These are phyloP conservation scores for Labeo rohita DNA, from an alignment of 2,113 vertebrate species.

Conservation along the genomic window DNA sequence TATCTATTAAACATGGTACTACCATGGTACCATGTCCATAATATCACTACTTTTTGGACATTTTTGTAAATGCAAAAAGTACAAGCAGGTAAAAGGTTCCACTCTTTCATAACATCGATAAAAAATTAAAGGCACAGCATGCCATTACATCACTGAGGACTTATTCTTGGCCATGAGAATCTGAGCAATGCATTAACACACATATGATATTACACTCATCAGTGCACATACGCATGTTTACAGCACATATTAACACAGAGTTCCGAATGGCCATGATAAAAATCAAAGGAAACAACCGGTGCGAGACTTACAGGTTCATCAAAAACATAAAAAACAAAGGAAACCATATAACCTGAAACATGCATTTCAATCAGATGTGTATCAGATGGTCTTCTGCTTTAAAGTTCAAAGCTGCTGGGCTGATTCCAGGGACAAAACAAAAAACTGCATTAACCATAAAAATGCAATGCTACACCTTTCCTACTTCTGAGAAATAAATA, in stretches of 20 bases:
- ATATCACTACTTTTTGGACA: neutral
- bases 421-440: neutral
- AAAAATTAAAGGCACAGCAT: neutral
- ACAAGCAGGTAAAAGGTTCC: neutral
- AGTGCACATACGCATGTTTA: neutral
- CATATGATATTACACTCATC: slow-evolving; percentile 34
- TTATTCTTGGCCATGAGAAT: slow-evolving; percentile 28
- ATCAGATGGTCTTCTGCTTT: neutral
- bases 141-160: neutral
- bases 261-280: neutral
- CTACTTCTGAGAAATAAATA: neutral
- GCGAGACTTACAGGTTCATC: neutral
- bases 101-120: neutral
- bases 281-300: neutral
- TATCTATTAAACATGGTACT: too few species aligned
- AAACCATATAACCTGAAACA: neutral
- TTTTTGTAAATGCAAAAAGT: too few species aligned
- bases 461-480: neutral
- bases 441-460: neutral
- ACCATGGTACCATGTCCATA: neutral
- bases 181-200: neutral
- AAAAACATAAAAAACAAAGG: neutral
- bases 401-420: neutral
- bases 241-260: slow-evolving; percentile 5
- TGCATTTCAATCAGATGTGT: neutral